Conservation (phyloP, 1,140 invertebrate genomes). For the Cyrtorhinus lividipennis region DNA sequence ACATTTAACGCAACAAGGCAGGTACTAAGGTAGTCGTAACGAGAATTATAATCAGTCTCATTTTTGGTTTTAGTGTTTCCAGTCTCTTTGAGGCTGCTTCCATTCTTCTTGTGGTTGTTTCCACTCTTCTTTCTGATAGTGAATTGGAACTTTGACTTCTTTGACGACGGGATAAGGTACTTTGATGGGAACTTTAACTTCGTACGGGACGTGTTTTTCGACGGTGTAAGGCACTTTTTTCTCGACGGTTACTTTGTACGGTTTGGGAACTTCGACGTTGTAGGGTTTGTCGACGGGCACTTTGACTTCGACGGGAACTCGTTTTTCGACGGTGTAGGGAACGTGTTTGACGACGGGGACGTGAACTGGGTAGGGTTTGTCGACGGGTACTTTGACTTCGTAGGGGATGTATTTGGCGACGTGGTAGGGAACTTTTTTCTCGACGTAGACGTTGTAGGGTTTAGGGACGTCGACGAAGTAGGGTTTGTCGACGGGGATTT, state of each 20-base stretch:
- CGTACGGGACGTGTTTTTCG: constrained; percentile 31
- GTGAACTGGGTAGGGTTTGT: constrained; percentile 49
- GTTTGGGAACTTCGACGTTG: constrained; percentile 23
- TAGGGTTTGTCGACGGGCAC: constrained; percentile 24
- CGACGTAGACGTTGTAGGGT: constrained; percentile 33
- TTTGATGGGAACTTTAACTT: constrained; percentile 53
- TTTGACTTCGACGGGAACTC: constrained; percentile 15
- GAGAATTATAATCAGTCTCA: too few relatives aligned
- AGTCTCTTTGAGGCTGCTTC: too few relatives aligned
- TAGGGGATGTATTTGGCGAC: constrained; percentile 41
- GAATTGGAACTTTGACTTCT: constrained; percentile 45
- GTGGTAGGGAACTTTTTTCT: constrained; percentile 40
- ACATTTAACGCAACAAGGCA: too few relatives aligned
- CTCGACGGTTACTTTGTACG: constrained; percentile 9
- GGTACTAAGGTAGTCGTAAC: too few relatives aligned
- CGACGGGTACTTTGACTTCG: constrained; percentile 52
- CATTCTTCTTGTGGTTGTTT: not conserved
- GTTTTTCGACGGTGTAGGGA: constrained; percentile 22
- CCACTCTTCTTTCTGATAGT: constrained; percentile 22
- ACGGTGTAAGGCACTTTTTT: constrained; percentile 21
- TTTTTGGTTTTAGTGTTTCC: too few relatives aligned
- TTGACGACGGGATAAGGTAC: constrained; percentile 26
- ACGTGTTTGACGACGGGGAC: constrained; percentile 17
- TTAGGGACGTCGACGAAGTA: constrained; percentile 39
- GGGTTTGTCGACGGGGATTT: constrained; percentile 27